Evolutionary conservation across 1,140 invertebrate species (phyloP).

Genomic region (Ceratosolen solmsi): DNA sequence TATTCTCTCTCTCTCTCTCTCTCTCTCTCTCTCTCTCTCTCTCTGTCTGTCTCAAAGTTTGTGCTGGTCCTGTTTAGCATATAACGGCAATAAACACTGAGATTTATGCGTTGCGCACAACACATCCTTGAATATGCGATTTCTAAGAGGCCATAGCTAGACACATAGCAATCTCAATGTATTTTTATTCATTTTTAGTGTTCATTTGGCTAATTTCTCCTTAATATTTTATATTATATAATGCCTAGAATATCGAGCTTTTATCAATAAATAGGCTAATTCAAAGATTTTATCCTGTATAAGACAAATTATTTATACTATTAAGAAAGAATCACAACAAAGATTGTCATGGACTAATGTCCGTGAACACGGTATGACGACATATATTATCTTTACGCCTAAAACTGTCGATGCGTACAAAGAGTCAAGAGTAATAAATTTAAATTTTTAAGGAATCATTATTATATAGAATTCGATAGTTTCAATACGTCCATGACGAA

Average conservation of each 20-base stretch:
- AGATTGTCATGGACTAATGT: too few relatives aligned
- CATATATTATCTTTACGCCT: too few relatives aligned
- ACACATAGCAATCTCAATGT: not conserved
- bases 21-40: not conserved
- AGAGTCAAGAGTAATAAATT: too few relatives aligned
- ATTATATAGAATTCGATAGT: too few relatives aligned
- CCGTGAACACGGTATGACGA: too few relatives aligned
- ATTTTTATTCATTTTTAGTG: conserved; percentile 5
- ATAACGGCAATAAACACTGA: conserved; percentile 60
- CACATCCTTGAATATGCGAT: conserved; percentile 16
- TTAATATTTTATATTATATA: not conserved
- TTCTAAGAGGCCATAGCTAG: not conserved
- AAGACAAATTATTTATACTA: too few relatives aligned
- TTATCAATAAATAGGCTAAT: not conserved
- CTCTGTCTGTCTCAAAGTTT: conserved; percentile 43
- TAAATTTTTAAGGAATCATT: too few relatives aligned
- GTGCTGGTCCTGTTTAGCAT: conserved; percentile 58
- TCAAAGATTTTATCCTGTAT: too few relatives aligned
- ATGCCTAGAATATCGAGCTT: too few relatives aligned
- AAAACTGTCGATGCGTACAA: too few relatives aligned
- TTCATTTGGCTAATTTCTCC: not conserved
- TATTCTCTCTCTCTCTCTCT: not conserved
- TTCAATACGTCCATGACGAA: too few relatives aligned
- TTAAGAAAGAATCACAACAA: too few relatives aligned
- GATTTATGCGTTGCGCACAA: conserved; percentile 62